Evolutionary conservation across 1,140 invertebrate genomes (phyloP), one percentile per base, ranked within the genome.

Genomic region (Atta cephalotes): DNA sequence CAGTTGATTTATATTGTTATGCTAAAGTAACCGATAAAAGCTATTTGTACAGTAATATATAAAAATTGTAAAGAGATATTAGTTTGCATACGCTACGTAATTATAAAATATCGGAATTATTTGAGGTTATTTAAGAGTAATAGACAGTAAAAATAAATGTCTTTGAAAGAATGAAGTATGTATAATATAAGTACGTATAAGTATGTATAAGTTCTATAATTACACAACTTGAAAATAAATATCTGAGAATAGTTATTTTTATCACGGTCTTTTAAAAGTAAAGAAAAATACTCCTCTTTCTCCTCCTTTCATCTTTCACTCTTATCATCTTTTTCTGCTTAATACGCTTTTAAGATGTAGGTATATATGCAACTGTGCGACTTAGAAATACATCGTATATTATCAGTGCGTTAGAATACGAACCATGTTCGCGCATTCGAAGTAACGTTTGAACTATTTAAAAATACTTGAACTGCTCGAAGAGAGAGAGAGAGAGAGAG

Each of bases 231-330:
- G 35, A 60, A 82, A 74, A 74, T 74, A 60, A 82, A 60, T 72
- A 62, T 74, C 25, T 16, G 39, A 74, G 56, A 82, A n/a, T n/a
- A 74, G 78, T 31, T 25, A 82, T 62, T 82, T 74, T n/a, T 70
- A 14, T 45, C 28, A 3, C 16, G 3, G 1, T 66, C 72, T 60
- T 56, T 79, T n/a, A 66, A 66, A 79, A 63, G 35, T 78, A 25
- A 63, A 49, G 21, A 53, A 74, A 74, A 70, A 51, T 21, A 51
- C 21, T 28, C 6, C 14, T 28, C 4, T 25, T 25, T 35, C 39
- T 31, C 71, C 9, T 10, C 18, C 21, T 51, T n/a, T 56, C 70
- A 74, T 77, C 56, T 62, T 25, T 62, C 10, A 10, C 35, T 77
- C 3, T 18, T 18, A 5, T 62, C 56, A 16, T 18, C 14, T 18